Conservation (phyloP, 2,113 vertebrate genomes). For the Empidonax alnorum region DNA sequence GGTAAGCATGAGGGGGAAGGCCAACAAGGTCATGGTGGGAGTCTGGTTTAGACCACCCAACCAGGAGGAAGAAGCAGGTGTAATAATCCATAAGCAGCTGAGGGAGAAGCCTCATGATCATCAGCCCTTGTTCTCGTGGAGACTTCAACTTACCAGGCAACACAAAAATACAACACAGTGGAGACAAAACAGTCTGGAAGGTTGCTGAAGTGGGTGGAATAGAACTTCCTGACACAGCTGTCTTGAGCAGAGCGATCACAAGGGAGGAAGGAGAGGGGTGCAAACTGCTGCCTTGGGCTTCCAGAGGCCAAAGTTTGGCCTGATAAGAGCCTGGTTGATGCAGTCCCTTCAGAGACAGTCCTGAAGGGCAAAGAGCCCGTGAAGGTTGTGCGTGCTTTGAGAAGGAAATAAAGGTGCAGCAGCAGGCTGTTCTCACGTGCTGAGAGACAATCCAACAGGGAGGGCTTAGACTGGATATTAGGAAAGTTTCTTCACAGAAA, state of each 20-base stretch:
- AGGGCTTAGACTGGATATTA: not conserved
- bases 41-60: not conserved
- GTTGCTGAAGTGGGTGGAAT: not conserved
- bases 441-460: not conserved
- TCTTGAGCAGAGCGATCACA: not conserved
- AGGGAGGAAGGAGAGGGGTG: not conserved
- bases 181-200: not conserved
- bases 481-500: not conserved
- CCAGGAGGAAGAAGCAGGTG: not conserved
- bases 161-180: not conserved
- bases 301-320: not conserved
- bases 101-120: not conserved
- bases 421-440: not conserved
- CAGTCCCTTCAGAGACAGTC: not conserved
- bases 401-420: not conserved
- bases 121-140: not conserved
- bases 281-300: not conserved
- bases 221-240: too few relatives aligned
- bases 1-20: not conserved
- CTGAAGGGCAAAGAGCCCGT: rapidly evolving
- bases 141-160: not conserved
- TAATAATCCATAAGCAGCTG: not conserved
- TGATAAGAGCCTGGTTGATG: not conserved
- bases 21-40: not conserved
- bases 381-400: rapidly evolving